Conservation (phyloP, 2,888 invertebrate genomes). For the Seladonia tumulorum region DNA sequence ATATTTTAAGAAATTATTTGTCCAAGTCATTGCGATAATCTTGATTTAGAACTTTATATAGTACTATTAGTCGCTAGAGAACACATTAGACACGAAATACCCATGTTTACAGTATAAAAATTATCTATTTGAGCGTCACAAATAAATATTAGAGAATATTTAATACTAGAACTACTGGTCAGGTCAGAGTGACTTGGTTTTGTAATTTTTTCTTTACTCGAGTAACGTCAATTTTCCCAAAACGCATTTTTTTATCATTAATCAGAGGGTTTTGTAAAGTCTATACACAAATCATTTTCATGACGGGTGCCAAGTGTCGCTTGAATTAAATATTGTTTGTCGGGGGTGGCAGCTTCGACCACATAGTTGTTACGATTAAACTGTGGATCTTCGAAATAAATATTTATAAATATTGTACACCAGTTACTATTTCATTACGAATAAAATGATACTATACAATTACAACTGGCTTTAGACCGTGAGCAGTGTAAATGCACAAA, state of each 20-base stretch:
- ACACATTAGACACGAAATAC: too few species aligned
- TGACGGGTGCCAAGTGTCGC: background rate
- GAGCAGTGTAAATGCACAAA: background rate
- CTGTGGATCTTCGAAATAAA: background rate
- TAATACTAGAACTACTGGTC: too few species aligned
- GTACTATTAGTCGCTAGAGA: too few species aligned
- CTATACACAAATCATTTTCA: background rate
- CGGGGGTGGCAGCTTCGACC: background rate
- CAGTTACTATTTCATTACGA: background rate
- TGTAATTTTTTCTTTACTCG: background rate
- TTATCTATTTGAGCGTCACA: too few species aligned
- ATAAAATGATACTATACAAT: background rate
- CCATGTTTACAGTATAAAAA: too few species aligned
- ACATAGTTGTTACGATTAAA: too few species aligned
- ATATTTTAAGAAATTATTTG: too few species aligned
- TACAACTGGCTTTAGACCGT: background rate
- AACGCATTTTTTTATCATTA: background rate
- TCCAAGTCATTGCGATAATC: too few species aligned
- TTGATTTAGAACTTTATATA: too few species aligned
- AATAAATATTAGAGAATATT: too few species aligned
- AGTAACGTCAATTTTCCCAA: background rate
- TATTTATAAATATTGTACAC: background rate
- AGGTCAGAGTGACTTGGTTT: too few species aligned
- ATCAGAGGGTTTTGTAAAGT: background rate
- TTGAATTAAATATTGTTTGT: background rate